phyloP scores from a whole-genome alignment of 2,888 invertebrate genomes.

The Neoscelio sp. region DNA sequence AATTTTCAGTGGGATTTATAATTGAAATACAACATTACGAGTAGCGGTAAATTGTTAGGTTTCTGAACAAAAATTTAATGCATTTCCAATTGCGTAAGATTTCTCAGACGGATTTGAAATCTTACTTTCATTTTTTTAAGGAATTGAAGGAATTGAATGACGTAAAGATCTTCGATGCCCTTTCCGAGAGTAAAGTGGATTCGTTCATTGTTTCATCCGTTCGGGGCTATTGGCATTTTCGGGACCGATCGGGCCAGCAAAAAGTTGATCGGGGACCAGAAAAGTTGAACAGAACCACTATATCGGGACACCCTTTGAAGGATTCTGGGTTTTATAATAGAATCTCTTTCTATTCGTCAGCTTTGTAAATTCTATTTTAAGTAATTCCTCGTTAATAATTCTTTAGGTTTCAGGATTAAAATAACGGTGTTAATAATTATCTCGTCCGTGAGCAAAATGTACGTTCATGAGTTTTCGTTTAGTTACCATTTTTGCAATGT shows the following conservation, averaged over 20 bases:
- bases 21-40: no score
- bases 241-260: conserved; percentile 71
- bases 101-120: no score
- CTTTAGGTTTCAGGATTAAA: background rate
- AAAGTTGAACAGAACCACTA: conserved; percentile 75
- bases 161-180: conserved; percentile 62
- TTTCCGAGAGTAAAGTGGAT: conserved; percentile 71
- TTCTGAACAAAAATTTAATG: no score
- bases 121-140: conserved; percentile 35
- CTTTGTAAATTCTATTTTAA: background rate
- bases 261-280: conserved; percentile 76
- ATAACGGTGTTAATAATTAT: background rate
- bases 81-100: no score
- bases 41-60: no score
- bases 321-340: conserved; percentile 28
- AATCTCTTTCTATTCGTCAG: background rate
- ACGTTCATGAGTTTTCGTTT: background rate
- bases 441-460: background rate
- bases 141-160: conserved; percentile 30
- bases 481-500: no score
- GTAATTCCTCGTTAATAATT: background rate
- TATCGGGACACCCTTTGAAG: conserved; percentile 67
- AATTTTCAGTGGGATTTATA: no score
- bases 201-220: conserved; percentile 80
- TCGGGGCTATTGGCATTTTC: conserved; percentile 76